phyloP scores from a whole-genome alignment of 2,113 vertebrate species.

The Parotia lawesii region DNA sequence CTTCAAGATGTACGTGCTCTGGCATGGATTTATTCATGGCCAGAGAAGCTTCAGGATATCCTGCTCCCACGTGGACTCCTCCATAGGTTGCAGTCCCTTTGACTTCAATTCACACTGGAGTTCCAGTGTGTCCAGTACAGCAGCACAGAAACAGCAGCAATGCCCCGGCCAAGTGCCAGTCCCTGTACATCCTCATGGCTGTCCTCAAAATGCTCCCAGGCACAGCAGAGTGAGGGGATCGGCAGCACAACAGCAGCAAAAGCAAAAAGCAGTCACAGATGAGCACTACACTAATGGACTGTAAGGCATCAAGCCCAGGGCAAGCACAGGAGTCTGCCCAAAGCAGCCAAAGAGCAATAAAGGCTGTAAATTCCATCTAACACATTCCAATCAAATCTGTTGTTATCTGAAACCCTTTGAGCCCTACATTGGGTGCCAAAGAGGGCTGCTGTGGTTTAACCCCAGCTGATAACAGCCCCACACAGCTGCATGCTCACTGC shows the following conservation, averaged over 20 bases:
- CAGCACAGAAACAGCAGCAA: not conserved
- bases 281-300: not conserved
- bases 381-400: not conserved
- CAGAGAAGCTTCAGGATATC: not conserved
- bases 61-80: rapidly evolving
- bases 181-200: not conserved
- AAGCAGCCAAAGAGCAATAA: not conserved
- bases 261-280: not conserved
- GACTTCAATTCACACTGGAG: rapidly evolving
- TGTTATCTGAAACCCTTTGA: not conserved
- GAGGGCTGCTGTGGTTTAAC: not conserved
- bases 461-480: not conserved
- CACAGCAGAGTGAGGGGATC: not conserved
- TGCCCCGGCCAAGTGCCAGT: not conserved
- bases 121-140: not conserved
- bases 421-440: not conserved
- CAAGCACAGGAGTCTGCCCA: not conserved
- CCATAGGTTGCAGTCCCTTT: not conserved
- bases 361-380: not conserved
- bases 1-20: not conserved
- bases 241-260: not conserved
- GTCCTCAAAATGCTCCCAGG: not conserved
- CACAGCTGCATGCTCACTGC: not conserved
- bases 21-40: not conserved
- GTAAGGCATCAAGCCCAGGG: not conserved